Percentiles rank a stretch among this genome's conserved stretches.
Conservation (phyloP, 2,888 invertebrate species). For the Cosmorhoe ocellata region DNA sequence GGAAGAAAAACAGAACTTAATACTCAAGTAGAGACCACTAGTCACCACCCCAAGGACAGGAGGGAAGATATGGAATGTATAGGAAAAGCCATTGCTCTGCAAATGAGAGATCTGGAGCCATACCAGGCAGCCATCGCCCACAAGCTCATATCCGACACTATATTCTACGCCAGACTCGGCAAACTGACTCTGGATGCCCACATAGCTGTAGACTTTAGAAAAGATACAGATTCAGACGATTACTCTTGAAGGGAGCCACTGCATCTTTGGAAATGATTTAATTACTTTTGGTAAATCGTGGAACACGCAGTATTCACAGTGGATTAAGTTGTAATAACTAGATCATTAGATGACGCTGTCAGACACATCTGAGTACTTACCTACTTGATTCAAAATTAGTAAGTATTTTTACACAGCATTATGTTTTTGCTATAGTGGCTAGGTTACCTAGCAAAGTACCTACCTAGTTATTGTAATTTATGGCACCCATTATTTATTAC, state of each 20-base stretch:
- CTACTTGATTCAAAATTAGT: no score
- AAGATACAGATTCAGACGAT: background rate
- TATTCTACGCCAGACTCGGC: conserved; percentile 28
- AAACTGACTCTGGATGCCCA: conserved; percentile 16
- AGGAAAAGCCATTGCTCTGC: conserved; percentile 23
- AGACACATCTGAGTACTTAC: no score
- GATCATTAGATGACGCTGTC: no score
- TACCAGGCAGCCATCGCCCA: conserved; percentile 24
- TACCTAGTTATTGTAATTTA: no score
- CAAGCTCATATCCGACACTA: conserved; percentile 27
- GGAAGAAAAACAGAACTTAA: background rate
- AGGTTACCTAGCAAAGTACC: no score
- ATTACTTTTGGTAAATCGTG: no score
- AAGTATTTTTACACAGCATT: no score
- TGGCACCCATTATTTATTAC: no score
- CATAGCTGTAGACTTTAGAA: background rate
- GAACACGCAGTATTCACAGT: no score
- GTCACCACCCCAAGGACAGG: background rate
- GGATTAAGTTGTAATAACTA: no score
- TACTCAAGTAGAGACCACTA: background rate
- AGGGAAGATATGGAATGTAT: conserved; percentile 17
- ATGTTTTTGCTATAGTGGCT: no score
- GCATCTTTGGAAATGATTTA: background rate
- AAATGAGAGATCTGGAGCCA: conserved; percentile 19
- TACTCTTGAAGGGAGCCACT: background rate